These are phyloP conservation scores for Boleophthalmus pectinirostris DNA, from an alignment of 2,113 vertebrate species.

Conservation along the genomic window DNA sequence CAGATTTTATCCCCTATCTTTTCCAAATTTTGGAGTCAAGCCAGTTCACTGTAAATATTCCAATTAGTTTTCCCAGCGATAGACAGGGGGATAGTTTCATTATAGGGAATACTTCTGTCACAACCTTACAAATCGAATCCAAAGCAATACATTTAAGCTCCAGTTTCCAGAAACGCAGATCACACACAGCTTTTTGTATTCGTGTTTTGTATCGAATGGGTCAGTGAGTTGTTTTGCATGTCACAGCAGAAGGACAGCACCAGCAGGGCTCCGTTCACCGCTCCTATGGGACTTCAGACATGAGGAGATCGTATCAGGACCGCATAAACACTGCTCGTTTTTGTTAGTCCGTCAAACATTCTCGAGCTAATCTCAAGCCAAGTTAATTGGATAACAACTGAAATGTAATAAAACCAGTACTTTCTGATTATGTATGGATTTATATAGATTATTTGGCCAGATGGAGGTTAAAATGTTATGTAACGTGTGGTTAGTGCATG, in stretches of 20 bases:
- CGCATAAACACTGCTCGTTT: not conserved
- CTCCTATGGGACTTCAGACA: not conserved
- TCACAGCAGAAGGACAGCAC: not conserved
- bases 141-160: too few species aligned
- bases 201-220: not conserved
- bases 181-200: not conserved
- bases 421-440: not conserved
- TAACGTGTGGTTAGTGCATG: not conserved
- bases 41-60: too few species aligned
- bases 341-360: not conserved
- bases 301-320: not conserved
- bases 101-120: too few species aligned
- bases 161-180: too few species aligned
- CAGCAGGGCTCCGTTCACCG: not conserved
- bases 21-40: too few species aligned
- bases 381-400: not conserved
- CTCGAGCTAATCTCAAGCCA: not conserved
- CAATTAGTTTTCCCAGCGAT: too few species aligned
- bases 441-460: not conserved
- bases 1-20: too few species aligned
- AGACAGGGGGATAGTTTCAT: too few species aligned
- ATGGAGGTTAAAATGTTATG: not conserved
- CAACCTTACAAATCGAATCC: too few species aligned
- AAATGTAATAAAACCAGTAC: not conserved
- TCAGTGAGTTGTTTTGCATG: not conserved